Evolutionary conservation across 1,140 invertebrate genomes (phyloP), one percentile per base, ranked within the genome.

Genomic region (Drosophila chauvacae): DNA sequence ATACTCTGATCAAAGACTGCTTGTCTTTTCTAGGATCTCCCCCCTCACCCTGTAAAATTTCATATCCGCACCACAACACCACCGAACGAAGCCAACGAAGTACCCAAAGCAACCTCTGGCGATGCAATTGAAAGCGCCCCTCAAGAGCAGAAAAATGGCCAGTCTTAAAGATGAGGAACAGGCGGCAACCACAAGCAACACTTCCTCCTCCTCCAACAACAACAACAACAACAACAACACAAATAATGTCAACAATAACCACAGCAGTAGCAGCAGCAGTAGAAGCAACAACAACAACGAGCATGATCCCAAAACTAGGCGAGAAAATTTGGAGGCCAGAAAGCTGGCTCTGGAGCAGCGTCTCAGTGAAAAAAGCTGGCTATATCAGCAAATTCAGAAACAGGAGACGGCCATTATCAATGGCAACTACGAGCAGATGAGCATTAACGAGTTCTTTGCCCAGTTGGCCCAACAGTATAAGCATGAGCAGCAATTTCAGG

Each of bases 341-440:
- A 92, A 92, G 56, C 69, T 76, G 16, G 58, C 77, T 2, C 55
- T 92, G 45, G 91, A 92, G 50, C 80, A 80, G 47, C 65, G 91
- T 3, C 39, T 92, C 0, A 92, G 84, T 45, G 91, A 92, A 28
- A 92, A 92, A 51, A 92, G 77, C 53, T 92, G 91, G 90, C 66
- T 92, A 13, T 50, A 91, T 53, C 91, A 92, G 51, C 91, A 92
- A 55, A 91, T 92, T 7, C 91, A 92, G 47, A 92, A 92, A 9
- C 88, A 92, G 30, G 91, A 92, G 57, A 55, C 88, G 0, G 80
- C 87, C 37, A 92, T 92, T 11, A 75, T 92, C 16, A 88, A 92
- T 59, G 91, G 91, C 16, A 92, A 92, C 47, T 92, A 91, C 58
- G 91, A 92, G 61, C 81, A 92, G 30, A 56, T 92, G 74, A 92